A percentile compares a stretch with the other conserved stretches of the same genome.
These are phyloP conservation scores for Bombus pascuorum DNA, from an alignment of 1,140 invertebrate genomes.

Conservation along the genomic window DNA sequence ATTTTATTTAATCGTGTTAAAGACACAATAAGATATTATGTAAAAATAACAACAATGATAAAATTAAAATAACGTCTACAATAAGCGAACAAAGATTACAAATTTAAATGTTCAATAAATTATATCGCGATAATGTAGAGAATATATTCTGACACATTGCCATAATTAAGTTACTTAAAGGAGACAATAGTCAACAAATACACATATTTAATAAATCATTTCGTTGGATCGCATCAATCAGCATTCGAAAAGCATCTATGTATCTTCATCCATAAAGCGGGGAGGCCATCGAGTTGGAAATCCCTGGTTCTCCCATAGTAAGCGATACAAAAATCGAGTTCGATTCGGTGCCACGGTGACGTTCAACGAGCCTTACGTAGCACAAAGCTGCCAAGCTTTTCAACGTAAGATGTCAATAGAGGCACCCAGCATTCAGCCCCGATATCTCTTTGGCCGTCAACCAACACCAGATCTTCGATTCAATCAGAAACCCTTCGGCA, in stretches of 20 bases:
- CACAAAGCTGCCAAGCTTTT: conserved; percentile 44
- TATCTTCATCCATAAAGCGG: not conserved
- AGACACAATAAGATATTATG: too few relatives aligned
- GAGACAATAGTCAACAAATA: too few relatives aligned
- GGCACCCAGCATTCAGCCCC: conserved; percentile 12
- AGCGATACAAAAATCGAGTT: conserved; percentile 50
- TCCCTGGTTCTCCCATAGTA: not conserved
- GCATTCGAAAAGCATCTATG: not conserved
- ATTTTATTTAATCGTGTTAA: too few relatives aligned
- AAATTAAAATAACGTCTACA: too few relatives aligned
- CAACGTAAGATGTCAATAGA: conserved; percentile 51
- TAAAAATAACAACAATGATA: not conserved
- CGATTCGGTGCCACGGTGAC: not conserved
- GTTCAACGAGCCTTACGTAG: conserved; percentile 13
- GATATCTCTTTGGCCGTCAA: conserved; percentile 51
- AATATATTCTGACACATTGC: not conserved
- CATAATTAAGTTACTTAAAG: not conserved
- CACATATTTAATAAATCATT: not conserved
- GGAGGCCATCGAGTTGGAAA: not conserved
- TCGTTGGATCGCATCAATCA: not conserved
- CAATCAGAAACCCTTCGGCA: conserved; percentile 21
- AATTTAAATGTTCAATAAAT: not conserved
- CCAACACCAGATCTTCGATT: conserved; percentile 45
- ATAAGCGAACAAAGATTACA: not conserved
- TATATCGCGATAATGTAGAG: not conserved